Evolutionary conservation across 2,888 invertebrate species (phyloP), one percentile per base, ranked within the genome.

Genomic region (Drosophila infuscata): DNA sequence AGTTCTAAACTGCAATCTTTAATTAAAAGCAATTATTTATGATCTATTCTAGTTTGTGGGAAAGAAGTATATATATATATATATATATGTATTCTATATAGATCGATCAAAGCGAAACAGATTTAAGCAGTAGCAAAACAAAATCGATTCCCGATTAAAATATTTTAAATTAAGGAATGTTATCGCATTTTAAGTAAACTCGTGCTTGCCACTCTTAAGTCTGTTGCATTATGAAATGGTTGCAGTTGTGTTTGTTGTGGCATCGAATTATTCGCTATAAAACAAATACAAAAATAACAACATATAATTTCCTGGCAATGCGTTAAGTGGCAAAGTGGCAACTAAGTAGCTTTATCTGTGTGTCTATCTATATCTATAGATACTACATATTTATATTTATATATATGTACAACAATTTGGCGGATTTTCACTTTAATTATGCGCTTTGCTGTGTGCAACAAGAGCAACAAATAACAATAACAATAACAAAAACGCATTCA

Each of bases 371-470:
- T 38, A 38, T 4, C 6, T 20, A 35, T 25, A 17, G 33, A 25
- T 32, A n/a, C 20, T 30, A 53, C 4, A 35, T 5, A 30, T 25
- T 33, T 63, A n/a, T 20, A 7, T 36, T 8, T 20, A 30, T 38
- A 38, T 17, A 7, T 32, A 57, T 3, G 0, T 36, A n/a, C n/a
- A 30, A 35, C 41, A 36, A 59, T 33, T 35, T 62, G 61, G 56
- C 71, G 71, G 71, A 81, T 81, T 81, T 81, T 81, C 76, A 84
- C 82, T 84, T 82, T 75, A 81, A 73, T 76, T 76, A 63, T 63
- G 63, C 66, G 78, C 32, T 41, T 32, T 38, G 72, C 43, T 56
- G 17, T 73, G 65, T 71, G 62, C 59, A 70, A 38, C 64, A 38
- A n/a, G 25, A 64, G 30, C 52, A 52, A 30, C 65, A 66, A 57